Conservation (phyloP, 2,113 vertebrate genomes). For the Mormoops blainvillei region DNA sequence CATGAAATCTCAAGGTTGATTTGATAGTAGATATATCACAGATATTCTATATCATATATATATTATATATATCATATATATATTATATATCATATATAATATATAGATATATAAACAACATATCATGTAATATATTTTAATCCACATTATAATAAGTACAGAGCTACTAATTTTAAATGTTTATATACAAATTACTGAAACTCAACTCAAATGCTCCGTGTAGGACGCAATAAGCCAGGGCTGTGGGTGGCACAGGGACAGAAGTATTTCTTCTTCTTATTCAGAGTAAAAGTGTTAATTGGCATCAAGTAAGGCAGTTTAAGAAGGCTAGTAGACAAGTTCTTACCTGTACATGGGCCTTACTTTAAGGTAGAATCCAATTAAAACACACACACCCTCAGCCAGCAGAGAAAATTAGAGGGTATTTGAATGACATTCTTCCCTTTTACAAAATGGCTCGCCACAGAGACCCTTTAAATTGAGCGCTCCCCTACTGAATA, state of each 20-base stretch:
- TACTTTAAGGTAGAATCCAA: background rate
- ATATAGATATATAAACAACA: too few species aligned
- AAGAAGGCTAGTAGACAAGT: background rate
- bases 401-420: constrained; percentile 47
- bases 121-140: background rate
- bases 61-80: background rate
- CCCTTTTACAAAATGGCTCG: constrained; percentile 64
- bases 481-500: constrained; percentile 40
- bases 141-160: background rate
- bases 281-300: background rate
- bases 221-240: background rate
- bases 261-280: background rate
- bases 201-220: background rate
- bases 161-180: background rate
- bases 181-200: background rate
- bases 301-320: background rate
- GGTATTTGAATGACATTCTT: constrained; percentile 57
- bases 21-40: too few species aligned
- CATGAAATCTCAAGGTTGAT: background rate
- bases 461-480: constrained; percentile 41
- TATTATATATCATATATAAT: background rate
- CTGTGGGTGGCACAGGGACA: background rate
- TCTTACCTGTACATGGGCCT: background rate
- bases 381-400: background rate
- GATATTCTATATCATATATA: too few species aligned